Conservation (phyloP, 2,888 invertebrate species). For the Hypercompe scribonia region DNA sequence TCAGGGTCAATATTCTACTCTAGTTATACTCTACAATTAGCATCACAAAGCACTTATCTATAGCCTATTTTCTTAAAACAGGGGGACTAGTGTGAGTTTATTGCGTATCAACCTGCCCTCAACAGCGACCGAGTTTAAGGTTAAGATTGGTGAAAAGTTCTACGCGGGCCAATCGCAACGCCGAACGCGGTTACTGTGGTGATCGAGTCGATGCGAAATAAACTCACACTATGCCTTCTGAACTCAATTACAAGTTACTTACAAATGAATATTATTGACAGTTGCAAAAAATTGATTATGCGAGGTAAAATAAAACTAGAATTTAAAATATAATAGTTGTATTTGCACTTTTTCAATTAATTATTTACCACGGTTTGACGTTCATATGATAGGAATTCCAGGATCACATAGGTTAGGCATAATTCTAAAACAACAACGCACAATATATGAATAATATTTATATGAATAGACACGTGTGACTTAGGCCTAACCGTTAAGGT, state of each 20-base stretch:
- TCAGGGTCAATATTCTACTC: too few species aligned
- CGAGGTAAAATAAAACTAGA: slow-evolving; percentile 42
- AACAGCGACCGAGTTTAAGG: too few species aligned
- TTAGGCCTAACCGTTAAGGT: slow-evolving; percentile 34
- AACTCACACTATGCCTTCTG: background rate
- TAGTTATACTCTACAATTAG: too few species aligned
- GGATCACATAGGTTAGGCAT: slow-evolving; percentile 43
- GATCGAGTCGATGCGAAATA: too few species aligned
- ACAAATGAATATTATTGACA: background rate
- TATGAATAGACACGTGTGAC: slow-evolving; percentile 29
- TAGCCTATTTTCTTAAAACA: too few species aligned
- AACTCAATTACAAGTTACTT: background rate
- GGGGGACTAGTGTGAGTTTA: too few species aligned
- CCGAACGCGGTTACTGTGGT: too few species aligned
- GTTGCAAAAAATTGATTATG: background rate
- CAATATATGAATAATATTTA: slow-evolving; percentile 38
- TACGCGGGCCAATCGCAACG: too few species aligned
- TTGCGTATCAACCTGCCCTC: too few species aligned
- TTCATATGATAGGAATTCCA: slow-evolving; percentile 63
- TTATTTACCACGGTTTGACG: slow-evolving; percentile 58
- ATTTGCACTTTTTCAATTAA: slow-evolving; percentile 56
- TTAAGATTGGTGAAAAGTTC: too few species aligned
- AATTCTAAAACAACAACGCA: slow-evolving; percentile 34
- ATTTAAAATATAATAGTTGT: slow-evolving; percentile 65
- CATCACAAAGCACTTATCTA: too few species aligned